These are phyloP conservation scores for Campoletis raptor DNA, from an alignment of 2,888 invertebrate genomes.

Conservation along the genomic window DNA sequence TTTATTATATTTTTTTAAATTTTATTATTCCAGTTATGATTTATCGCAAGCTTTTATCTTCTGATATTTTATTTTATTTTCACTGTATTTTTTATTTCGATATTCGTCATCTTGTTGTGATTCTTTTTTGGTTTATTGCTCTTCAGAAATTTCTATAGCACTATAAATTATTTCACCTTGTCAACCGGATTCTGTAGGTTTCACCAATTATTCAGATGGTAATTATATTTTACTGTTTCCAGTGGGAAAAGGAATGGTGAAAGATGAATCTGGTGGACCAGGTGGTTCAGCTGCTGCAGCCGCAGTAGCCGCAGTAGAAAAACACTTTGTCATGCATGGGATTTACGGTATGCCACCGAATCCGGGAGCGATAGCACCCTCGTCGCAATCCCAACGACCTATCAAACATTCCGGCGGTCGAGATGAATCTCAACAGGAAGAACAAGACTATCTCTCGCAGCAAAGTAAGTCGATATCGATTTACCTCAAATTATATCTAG, in stretches of 20 bases:
- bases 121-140: background rate
- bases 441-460: conserved; percentile 88
- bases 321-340: conserved; percentile 83
- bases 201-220: background rate
- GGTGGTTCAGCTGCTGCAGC: conserved; percentile 79
- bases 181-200: background rate
- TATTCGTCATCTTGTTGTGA: no score
- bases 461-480: conserved; percentile 85
- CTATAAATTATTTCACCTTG: background rate
- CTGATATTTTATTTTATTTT: background rate
- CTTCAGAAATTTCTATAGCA: no score
- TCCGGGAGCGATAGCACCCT: conserved; percentile 80
- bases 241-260: conserved; percentile 82
- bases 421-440: conserved; percentile 86
- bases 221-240: conserved; percentile 19
- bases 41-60: background rate
- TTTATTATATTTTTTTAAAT: background rate
- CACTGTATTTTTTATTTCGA: background rate
- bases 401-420: conserved; percentile 80
- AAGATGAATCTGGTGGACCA: conserved; percentile 80
- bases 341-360: conserved; percentile 81
- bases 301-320: conserved; percentile 81
- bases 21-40: background rate
- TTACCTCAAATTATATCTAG: background rate
- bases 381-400: conserved; percentile 83